These are phyloP conservation scores for Cephus sareptanus DNA, from an alignment of 2,888 invertebrate species.

Conservation along the genomic window DNA sequence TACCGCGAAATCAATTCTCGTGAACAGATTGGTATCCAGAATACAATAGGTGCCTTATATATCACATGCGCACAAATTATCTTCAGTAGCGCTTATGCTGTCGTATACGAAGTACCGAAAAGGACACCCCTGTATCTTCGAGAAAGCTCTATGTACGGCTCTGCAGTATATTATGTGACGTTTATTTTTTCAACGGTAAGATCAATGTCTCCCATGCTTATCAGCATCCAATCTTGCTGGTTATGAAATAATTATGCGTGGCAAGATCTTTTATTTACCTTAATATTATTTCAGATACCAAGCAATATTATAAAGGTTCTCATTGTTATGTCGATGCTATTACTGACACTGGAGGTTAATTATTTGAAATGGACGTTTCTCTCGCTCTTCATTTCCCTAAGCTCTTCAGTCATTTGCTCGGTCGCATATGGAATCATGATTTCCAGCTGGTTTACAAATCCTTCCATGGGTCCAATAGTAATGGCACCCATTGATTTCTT, in stretches of 20 bases:
- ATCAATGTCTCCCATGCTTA: background rate
- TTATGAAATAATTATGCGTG: too few relatives aligned
- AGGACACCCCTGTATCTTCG: slow-evolving; percentile 66
- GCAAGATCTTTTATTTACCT: background rate
- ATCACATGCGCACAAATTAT: slow-evolving; percentile 68
- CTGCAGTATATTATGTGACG: slow-evolving; percentile 65
- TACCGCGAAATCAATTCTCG: slow-evolving; percentile 66
- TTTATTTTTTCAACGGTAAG: slow-evolving; percentile 47
- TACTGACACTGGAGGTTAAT: slow-evolving; percentile 26
- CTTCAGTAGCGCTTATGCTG: slow-evolving; percentile 67
- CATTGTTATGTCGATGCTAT: slow-evolving; percentile 33
- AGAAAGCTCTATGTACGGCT: slow-evolving; percentile 66
- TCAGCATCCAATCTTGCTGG: background rate
- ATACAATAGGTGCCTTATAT: slow-evolving; percentile 68
- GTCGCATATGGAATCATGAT: slow-evolving; percentile 66
- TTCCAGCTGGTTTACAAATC: slow-evolving; percentile 67
- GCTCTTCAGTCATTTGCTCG: slow-evolving; percentile 29
- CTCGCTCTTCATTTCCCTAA: slow-evolving; percentile 27
- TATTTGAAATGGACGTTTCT: slow-evolving; percentile 17
- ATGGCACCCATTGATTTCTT: slow-evolving; percentile 69
- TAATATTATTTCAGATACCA: slow-evolving; percentile 33
- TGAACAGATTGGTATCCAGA: slow-evolving; percentile 68
- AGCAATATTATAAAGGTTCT: slow-evolving; percentile 34
- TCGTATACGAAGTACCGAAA: slow-evolving; percentile 65
- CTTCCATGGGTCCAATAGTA: slow-evolving; percentile 66